A percentile compares a stretch with the other conserved stretches of the same genome.
Evolutionary conservation across 30 jellyfish, hydroid and myxozoan genomes (phyloP).

Genomic region (Phacellophora camtschatica): DNA sequence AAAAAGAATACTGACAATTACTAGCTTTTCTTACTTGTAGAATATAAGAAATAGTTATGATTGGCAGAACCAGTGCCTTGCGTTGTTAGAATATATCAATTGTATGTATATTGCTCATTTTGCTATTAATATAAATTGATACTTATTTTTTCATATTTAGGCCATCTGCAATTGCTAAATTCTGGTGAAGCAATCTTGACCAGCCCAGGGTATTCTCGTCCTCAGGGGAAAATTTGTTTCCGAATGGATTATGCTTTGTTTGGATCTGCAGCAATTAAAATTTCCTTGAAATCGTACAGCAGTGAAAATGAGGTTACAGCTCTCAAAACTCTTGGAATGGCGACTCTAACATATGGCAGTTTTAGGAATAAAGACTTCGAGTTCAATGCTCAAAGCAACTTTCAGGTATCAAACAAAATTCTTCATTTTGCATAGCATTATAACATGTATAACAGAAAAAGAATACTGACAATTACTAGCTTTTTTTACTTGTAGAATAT

Average conservation of each 20-base stretch:
- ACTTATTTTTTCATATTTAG: neutral
- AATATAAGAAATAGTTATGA: too few relatives aligned
- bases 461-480: too few relatives aligned
- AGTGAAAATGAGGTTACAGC: neutral
- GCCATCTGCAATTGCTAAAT: neutral
- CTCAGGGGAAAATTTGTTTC: conserved; percentile 23
- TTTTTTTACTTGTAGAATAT: too few relatives aligned
- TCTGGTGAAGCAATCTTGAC: conserved; percentile 48
- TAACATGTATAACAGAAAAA: neutral
- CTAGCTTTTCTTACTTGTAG: too few relatives aligned
- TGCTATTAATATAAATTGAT: neutral
- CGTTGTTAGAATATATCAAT: too few relatives aligned
- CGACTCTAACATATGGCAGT: neutral
- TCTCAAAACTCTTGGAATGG: neutral
- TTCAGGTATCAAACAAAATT: conserved; percentile 20
- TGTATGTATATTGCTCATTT: too few relatives aligned
- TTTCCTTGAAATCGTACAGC: conserved; percentile 28
- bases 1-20: neutral
- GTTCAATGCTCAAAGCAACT: conserved; percentile 33
- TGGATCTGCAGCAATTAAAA: conserved; percentile 10
- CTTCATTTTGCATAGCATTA: neutral
- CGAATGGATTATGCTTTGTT: conserved; percentile 9
- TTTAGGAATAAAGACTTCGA: conserved; percentile 8
- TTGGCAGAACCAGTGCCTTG: too few relatives aligned
- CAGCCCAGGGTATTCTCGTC: conserved; percentile 39